These are phyloP conservation scores for Trachelipus rathkii DNA, from an alignment of 1,140 invertebrate genomes.

Conservation along the genomic window DNA sequence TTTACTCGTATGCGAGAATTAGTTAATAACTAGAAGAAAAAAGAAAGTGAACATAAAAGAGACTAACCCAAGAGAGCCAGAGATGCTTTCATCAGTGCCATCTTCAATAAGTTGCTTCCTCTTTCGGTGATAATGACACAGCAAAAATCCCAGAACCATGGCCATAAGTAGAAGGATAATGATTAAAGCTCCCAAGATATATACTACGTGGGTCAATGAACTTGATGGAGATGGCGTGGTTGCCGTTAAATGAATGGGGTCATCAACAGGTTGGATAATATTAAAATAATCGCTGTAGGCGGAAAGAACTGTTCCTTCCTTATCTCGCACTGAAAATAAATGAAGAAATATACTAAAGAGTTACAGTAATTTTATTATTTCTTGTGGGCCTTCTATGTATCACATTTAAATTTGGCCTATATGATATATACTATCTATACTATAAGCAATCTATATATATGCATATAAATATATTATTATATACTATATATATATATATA, in stretches of 20 bases:
- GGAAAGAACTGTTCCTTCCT: not conserved
- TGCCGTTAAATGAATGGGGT: not conserved
- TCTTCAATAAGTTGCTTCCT: slow-evolving; percentile 41
- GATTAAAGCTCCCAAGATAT: slow-evolving; percentile 33
- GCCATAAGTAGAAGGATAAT: slow-evolving; percentile 38
- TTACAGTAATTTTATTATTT: no score
- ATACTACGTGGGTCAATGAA: slow-evolving; percentile 30
- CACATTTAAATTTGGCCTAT: no score
- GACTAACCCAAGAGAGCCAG: slow-evolving; percentile 34
- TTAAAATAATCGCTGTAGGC: slow-evolving; percentile 32
- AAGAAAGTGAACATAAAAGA: not conserved
- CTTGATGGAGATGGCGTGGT: slow-evolving; percentile 7
- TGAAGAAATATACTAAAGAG: no score
- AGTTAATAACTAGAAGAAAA: no score
- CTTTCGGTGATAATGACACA: slow-evolving; percentile 33
- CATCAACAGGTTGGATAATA: slow-evolving; percentile 34
- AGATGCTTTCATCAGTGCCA: slow-evolving; percentile 35
- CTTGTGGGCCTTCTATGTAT: no score
- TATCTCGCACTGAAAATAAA: not conserved
- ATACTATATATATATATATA: no score
- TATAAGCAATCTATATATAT: no score
- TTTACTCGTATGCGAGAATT: no score
- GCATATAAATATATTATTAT: no score
- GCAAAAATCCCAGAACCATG: slow-evolving; percentile 30
- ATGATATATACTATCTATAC: no score